phyloP scores from a whole-genome alignment of 2,888 invertebrate species.

The Aphodius sticticus region DNA sequence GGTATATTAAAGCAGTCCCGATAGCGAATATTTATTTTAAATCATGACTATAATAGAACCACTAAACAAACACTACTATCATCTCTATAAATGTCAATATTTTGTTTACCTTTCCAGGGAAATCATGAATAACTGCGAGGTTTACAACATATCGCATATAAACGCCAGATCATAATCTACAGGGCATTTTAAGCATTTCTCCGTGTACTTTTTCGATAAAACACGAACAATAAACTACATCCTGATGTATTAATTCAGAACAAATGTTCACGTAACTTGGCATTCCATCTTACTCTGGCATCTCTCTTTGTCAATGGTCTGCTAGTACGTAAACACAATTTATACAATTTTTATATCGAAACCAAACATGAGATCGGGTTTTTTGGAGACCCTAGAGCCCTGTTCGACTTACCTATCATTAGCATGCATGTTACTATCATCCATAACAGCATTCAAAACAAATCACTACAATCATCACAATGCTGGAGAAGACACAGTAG shows the following conservation, averaged over 20 bases:
- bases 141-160: background rate
- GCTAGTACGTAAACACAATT: background rate
- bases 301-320: background rate
- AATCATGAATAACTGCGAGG: background rate
- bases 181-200: background rate
- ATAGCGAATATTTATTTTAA: background rate
- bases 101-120: background rate
- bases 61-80: background rate
- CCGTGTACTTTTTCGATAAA: background rate
- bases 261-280: background rate
- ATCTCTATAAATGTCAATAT: slow-evolving; percentile 4
- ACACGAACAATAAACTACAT: background rate
- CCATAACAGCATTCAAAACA: slow-evolving; percentile 12
- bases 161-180: background rate
- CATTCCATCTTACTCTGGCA: background rate
- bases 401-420: slow-evolving; percentile 15
- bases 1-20: background rate
- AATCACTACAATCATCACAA: slow-evolving; percentile 20
- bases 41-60: slow-evolving; percentile 4
- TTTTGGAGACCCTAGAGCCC: background rate
- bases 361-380: background rate
- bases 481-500: background rate
- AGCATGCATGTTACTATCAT: slow-evolving; percentile 17
- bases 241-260: background rate
- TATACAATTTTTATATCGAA: background rate